A percentile compares a stretch with the other conserved stretches of the same genome.
Conservation (phyloP, 1,140 invertebrate genomes). For the Hestina assimilis region DNA sequence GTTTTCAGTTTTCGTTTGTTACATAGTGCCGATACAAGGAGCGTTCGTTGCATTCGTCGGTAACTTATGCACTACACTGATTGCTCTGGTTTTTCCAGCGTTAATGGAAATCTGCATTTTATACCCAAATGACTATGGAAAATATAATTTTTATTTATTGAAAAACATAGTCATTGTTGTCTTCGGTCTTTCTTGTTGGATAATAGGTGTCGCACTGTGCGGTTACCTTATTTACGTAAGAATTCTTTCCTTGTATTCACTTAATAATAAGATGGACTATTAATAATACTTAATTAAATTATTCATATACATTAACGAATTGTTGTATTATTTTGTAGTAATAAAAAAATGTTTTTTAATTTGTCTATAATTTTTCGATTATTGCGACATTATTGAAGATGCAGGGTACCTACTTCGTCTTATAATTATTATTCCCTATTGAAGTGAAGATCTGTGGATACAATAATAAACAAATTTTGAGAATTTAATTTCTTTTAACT, state of each 20-base stretch:
- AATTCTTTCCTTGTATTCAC: constrained; percentile 21
- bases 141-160: constrained; percentile 36
- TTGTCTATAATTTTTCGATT: no score
- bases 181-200: constrained; percentile 31
- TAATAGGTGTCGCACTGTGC: constrained; percentile 36
- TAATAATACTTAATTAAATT: constrained; percentile 2
- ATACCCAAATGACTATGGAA: constrained; percentile 43
- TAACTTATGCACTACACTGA: constrained; percentile 42
- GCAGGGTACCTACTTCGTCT: no score
- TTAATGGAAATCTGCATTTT: constrained; percentile 52
- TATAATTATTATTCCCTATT: no score
- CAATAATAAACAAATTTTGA: no score
- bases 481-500: no score
- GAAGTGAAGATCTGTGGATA: no score
- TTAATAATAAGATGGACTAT: constrained; percentile 24
- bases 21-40: constrained; percentile 50
- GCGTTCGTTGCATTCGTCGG: constrained; percentile 54
- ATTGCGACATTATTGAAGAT: no score
- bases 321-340: no score
- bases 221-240: constrained; percentile 43
- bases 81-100: constrained; percentile 47
- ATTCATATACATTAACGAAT: neutral
- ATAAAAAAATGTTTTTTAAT: no score
- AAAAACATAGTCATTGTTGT: constrained; percentile 42
- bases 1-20: constrained; percentile 50